phyloP scores from a whole-genome alignment of 2,888 invertebrate genomes.

The Chymomyza caudatula region DNA sequence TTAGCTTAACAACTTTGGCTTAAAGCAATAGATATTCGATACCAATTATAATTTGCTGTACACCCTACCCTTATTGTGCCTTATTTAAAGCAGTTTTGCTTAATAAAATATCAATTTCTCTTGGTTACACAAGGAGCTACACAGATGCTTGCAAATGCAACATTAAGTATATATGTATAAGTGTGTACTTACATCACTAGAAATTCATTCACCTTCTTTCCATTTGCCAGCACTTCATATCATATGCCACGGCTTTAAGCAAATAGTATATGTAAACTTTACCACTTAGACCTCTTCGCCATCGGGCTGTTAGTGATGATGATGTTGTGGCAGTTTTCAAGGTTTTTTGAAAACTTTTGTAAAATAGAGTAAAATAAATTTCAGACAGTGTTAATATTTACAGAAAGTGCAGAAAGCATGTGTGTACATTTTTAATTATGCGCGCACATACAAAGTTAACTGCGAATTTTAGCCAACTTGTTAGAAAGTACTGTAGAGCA shows the following conservation, averaged over 20 bases:
- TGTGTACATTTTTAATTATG: conserved; percentile 67
- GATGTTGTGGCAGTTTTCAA: conserved; percentile 17
- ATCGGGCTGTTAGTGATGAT: neutral
- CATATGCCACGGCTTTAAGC: neutral
- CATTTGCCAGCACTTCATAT: neutral
- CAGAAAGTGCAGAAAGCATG: conserved; percentile 18
- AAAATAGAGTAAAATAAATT: neutral
- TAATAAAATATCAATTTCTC: neutral
- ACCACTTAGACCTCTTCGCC: neutral
- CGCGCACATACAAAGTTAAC: conserved; percentile 27
- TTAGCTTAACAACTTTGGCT: neutral
- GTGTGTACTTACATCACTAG: neutral
- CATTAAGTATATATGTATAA: neutral
- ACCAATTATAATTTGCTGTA: neutral
- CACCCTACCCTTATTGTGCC: neutral
- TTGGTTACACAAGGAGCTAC: no score
- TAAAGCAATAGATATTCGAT: neutral
- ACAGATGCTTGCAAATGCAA: no score
- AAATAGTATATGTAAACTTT: neutral
- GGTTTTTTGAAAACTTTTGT: conserved; percentile 2
- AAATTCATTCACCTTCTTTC: neutral
- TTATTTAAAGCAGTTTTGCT: neutral
- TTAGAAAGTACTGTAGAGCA: conserved; percentile 40
- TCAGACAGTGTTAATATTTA: neutral
- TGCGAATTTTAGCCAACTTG: conserved; percentile 50